Conservation (phyloP, 1,140 invertebrate genomes). For the Caerostris extrusa region DNA sequence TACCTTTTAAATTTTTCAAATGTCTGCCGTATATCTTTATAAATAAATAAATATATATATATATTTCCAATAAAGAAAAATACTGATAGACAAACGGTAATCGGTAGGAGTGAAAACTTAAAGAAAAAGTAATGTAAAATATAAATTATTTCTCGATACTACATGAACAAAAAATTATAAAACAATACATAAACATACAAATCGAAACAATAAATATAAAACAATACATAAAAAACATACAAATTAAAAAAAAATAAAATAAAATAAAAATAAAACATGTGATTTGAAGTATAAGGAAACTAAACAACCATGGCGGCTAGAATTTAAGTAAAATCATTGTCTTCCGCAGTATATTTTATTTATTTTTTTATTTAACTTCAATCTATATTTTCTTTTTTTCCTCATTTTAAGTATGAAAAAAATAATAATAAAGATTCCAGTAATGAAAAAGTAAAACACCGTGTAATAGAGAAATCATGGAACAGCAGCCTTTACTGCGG, state of each 20-base stretch:
- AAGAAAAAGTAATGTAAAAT: background rate
- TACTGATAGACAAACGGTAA: too few relatives aligned
- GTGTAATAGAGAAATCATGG: slow-evolving; percentile 56
- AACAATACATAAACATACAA: background rate
- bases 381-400: background rate
- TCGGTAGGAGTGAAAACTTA: background rate
- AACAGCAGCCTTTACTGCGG: background rate
- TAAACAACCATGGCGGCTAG: background rate
- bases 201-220: background rate
- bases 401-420: background rate
- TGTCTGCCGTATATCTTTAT: background rate
- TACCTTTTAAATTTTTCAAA: background rate
- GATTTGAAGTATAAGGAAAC: slow-evolving; percentile 25
- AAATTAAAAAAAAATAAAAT: background rate
- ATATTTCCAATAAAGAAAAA: background rate
- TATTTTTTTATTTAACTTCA: background rate
- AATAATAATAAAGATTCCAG: background rate
- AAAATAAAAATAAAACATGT: slow-evolving; percentile 32
- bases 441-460: slow-evolving; percentile 62
- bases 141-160: background rate
- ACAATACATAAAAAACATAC: background rate
- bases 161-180: background rate
- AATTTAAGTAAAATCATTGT: slow-evolving; percentile 51
- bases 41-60: background rate
- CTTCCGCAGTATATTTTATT: background rate